Percentiles rank a stretch among this genome's conserved stretches.
Conservation (phyloP, 2,797 vertebrate genomes). For the Pagetopsis macropterus region DNA sequence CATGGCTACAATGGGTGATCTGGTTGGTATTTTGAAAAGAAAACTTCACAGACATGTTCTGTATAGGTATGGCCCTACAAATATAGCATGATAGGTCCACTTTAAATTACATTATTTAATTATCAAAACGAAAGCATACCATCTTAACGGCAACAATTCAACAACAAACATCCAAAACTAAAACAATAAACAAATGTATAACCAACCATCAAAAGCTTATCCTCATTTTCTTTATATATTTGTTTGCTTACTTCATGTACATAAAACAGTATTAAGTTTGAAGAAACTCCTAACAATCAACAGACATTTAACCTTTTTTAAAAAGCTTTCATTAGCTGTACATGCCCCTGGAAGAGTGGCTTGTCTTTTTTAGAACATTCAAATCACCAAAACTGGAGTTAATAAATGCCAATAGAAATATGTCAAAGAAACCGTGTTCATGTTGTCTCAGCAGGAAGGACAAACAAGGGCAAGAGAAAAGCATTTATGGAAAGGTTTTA, state of each 20-base stretch:
- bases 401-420: neutral
- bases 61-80: no score
- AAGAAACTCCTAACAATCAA: neutral
- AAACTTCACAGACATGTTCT: no score
- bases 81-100: no score
- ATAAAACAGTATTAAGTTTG: neutral
- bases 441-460: neutral
- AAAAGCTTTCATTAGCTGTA: slow-evolving; percentile 1
- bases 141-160: neutral
- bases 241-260: neutral
- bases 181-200: neutral
- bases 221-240: neutral
- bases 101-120: no score
- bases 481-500: neutral
- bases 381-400: slow-evolving; percentile 4
- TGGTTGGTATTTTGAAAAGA: no score
- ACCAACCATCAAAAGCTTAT: neutral
- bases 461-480: neutral
- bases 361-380: slow-evolving; percentile 9
- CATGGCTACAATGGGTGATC: no score
- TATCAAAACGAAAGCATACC: no score
- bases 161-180: slow-evolving; percentile 1
- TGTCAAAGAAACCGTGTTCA: neutral
- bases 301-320: slow-evolving; percentile 2
- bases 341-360: neutral